phyloP scores from a whole-genome alignment of 2,888 invertebrate genomes.

The Chirona hameri region DNA sequence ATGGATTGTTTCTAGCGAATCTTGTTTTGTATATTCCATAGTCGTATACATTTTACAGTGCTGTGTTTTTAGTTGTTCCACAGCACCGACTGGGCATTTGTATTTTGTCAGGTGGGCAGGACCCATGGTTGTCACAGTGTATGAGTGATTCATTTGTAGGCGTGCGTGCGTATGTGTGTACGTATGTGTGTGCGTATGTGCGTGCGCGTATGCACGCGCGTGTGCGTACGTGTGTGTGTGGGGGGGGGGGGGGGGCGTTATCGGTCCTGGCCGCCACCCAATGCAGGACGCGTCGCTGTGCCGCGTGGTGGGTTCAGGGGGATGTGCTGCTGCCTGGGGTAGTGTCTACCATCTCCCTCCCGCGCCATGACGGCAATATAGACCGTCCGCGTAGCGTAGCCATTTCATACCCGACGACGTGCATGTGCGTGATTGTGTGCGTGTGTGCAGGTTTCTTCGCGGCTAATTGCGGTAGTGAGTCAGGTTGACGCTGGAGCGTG shows the following conservation, averaged over 20 bases:
- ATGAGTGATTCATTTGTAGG: neutral
- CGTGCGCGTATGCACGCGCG: neutral
- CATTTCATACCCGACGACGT: neutral
- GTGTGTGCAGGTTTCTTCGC: neutral
- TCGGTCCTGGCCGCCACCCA: neutral
- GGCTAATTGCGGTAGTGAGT: neutral
- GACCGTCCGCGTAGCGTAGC: neutral
- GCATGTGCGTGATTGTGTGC: neutral
- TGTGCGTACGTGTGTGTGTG: neutral
- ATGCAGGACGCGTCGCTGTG: no score
- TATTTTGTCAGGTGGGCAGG: neutral
- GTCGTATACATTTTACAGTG: constrained; percentile 11
- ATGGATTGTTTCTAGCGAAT: constrained; percentile 9
- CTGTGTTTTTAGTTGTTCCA: constrained; percentile 12
- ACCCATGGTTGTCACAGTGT: neutral
- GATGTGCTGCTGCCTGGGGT: neutral
- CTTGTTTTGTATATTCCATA: constrained; percentile 25
- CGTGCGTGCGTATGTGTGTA: neutral
- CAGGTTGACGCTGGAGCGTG: neutral
- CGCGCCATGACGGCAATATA: neutral
- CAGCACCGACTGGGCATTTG: neutral
- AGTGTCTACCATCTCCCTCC: neutral
- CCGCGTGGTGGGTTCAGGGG: no score
- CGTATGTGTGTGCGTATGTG: neutral
- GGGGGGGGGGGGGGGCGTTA: neutral